Conservation (phyloP, 2,113 vertebrate species). For the Takifugu flavidus region DNA sequence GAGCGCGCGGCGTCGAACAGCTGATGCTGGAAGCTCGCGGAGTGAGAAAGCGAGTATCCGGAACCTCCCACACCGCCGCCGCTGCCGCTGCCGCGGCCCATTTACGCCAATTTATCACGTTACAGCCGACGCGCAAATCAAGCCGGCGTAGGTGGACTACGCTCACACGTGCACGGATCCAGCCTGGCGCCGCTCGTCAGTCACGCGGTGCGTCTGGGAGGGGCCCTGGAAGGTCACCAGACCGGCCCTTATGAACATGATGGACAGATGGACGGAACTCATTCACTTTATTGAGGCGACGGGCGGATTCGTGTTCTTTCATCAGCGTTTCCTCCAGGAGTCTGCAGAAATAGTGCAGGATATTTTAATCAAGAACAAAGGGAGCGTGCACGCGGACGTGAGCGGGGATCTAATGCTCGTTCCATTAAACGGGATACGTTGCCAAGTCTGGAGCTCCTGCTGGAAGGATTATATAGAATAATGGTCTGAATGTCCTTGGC, state of each 20-base stretch:
- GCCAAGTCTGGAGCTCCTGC: conserved; percentile 47
- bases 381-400: conserved; percentile 46
- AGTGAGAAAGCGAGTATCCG: no score
- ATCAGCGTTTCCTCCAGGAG: conserved; percentile 55
- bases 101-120: no score
- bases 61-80: not conserved
- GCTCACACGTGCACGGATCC: no score
- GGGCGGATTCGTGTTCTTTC: conserved; percentile 54
- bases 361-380: conserved; percentile 66
- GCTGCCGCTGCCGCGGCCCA: not conserved
- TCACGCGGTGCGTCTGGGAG: conserved; percentile 6
- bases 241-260: conserved; percentile 45
- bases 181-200: conserved; percentile 24
- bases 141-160: no score
- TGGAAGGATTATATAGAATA: conserved; percentile 46
- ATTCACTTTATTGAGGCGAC: conserved; percentile 44
- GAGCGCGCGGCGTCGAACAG: no score
- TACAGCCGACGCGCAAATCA: no score
- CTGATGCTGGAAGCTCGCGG: no score
- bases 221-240: conserved; percentile 32
- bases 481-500: not conserved
- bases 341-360: conserved; percentile 42
- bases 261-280: conserved; percentile 35
- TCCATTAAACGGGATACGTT: conserved; percentile 58
- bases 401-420: conserved; percentile 66